Evolutionary conservation across 2,113 vertebrate species (phyloP).

Genomic region (Speoplatyrhinus poulsoni): DNA sequence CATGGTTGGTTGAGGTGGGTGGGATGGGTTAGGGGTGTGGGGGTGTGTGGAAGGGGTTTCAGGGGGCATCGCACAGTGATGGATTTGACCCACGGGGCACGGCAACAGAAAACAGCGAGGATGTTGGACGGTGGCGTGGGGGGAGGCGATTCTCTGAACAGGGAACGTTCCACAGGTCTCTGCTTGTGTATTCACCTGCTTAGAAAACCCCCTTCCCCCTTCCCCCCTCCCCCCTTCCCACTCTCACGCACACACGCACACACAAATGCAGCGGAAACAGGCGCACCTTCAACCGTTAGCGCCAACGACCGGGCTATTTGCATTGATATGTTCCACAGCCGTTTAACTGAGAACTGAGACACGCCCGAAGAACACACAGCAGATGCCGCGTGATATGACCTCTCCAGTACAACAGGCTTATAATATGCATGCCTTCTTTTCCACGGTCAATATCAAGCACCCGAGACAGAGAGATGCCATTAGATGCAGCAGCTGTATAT

Average conservation of each 20-base stretch:
- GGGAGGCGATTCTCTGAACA: no score
- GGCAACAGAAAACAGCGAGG: no score
- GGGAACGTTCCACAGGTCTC: no score
- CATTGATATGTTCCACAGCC: background rate
- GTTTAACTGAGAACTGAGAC: background rate
- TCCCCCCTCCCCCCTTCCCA: no score
- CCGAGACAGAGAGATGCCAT: background rate
- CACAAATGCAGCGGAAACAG: background rate
- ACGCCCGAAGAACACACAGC: no score
- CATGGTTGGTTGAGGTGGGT: conserved; percentile 73
- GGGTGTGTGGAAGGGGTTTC: conserved; percentile 25
- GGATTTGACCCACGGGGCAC: no score
- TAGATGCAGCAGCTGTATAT: background rate
- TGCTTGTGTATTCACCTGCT: no score
- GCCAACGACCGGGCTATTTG: background rate
- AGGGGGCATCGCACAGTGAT: background rate
- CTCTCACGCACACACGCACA: background rate
- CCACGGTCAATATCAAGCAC: background rate
- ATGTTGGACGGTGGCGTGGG: no score
- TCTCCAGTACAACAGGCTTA: background rate
- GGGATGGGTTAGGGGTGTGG: conserved; percentile 26
- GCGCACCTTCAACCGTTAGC: background rate
- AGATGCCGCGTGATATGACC: background rate
- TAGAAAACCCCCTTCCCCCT: conserved; percentile 2
- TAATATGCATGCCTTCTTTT: background rate